A percentile compares a stretch with the other conserved stretches of the same genome.
These are phyloP conservation scores for Stegophylla sp. DNA, from an alignment of 2,888 invertebrate genomes.

Conservation along the genomic window DNA sequence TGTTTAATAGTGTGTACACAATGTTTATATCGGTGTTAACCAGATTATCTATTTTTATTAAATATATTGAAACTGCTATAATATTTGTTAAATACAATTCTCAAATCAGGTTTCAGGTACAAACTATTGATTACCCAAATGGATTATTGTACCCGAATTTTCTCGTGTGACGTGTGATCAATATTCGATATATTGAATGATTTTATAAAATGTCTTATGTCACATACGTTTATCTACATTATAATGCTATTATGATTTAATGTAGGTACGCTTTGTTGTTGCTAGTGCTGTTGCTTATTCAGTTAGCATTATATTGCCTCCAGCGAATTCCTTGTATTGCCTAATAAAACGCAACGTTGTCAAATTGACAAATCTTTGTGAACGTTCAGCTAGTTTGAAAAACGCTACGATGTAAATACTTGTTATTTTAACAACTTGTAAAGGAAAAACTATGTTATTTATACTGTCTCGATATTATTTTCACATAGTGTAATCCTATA, in stretches of 20 bases:
- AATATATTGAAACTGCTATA: too few relatives aligned
- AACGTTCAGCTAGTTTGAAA: background rate
- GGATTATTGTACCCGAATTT: too few relatives aligned
- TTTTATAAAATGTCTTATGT: background rate
- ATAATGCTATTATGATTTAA: conserved; percentile 1
- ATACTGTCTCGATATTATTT: too few relatives aligned
- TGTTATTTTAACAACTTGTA: too few relatives aligned
- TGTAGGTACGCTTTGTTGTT: background rate
- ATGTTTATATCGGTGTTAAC: too few relatives aligned
- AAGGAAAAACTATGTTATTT: too few relatives aligned
- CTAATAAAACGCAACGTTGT: conserved; percentile 47
- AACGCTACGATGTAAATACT: background rate
- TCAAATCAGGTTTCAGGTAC: too few relatives aligned
- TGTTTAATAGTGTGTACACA: too few relatives aligned
- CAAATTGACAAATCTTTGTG: conserved; percentile 19
- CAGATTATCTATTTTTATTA: too few relatives aligned
- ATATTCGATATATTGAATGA: background rate
- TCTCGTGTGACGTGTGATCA: background rate
- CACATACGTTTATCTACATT: background rate
- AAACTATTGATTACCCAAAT: too few relatives aligned
- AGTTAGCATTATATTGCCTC: conserved; percentile 21
- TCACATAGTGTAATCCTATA: too few relatives aligned
- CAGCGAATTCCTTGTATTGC: conserved; percentile 35
- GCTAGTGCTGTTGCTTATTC: conserved; percentile 23
- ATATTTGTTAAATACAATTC: too few relatives aligned